Base-by-base conservation (phyloP, 2,888 invertebrate genomes). In the Ctenicera cuprea region DNA sequence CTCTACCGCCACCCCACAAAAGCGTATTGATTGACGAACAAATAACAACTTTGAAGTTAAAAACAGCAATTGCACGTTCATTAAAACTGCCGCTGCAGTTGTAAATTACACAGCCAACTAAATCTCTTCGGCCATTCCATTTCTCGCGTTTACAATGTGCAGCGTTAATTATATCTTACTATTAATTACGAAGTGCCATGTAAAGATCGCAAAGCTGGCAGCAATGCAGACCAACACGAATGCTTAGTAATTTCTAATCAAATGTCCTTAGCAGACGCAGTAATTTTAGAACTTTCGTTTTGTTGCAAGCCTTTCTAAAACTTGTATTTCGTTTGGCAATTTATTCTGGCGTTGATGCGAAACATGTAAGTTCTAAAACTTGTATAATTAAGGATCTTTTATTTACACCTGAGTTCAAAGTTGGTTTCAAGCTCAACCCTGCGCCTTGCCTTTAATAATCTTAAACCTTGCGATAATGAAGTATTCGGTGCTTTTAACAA, bases 161-260 rank as follows among this genome's bases (percentile, higher is more conserved):
- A 45, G 69, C 69, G 45, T 59, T 59, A 59, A 59, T 59, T 59
- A 59, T 59, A 38, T 33, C 59, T 59, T 20, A 4, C 59, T 52
- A 71, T 74, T 70, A 70, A 74, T 74, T 66, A 68, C 26, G 66
- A 71, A 20, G 61, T 69, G 73, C 65, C 64, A 70, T 73, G 64
- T 73, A 57, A 73, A 70, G 74, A 70, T 70, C 64, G 74, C 64
- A 74, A 71, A 61, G 70, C 66, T 61, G 66, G 70, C 70, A 67
- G 52, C 54, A 52, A 63, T 63, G 73, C 68, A 73, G 73, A 16
- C 64, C 73, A 73, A 57, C 73, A 67, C 62, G 70, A 65, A 71
- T 70, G 48, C 63, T 69, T 54, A 65, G 69, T 41, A 73, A 74
- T 66, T 74, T 71, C 74, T 74, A 74, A 74, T 71, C 71, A 67